Evolutionary conservation across 2,888 invertebrate species (phyloP), one percentile per base, ranked within the genome.

Genomic region (Tiliacea aurago): DNA sequence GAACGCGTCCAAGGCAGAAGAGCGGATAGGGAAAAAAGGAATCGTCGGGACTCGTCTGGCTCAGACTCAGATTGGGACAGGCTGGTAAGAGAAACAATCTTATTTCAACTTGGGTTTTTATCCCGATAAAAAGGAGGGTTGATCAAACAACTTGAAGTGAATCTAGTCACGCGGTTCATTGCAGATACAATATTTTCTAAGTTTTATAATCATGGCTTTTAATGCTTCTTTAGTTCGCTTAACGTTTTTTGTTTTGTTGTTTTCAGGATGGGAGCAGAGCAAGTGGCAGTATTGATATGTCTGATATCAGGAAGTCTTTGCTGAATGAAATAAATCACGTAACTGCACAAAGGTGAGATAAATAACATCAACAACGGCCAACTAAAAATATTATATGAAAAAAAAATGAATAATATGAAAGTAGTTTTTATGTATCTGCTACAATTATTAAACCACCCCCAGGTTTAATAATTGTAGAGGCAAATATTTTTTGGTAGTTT

Each of bases 51-150:
- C 75, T 97, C 97, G 0, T 97, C 97, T 28, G 98, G 98, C 7
- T 98, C 98, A 0, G 98, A 98, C 83, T 98, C 98, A 0, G 98
- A 98, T 91, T 97, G 98, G 96, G 98, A 98, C 78, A 97, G 90
- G 97, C 97, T 95, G 94, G 95, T 95, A 84, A 49, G 58, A 47
- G 9, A 62, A 28, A 61, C 4, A 1, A 37, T 37, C 37, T 37
- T 37, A 37, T 37, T 37, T 37, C 0, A 37, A 37, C 37, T 37
- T 37, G 37, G 37, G 37, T 37, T 37, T 37, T 28, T 28, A 28
- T 28, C 3, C 28, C 1, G 28, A 28, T 28, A 37, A 51, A 4
- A 20, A 51, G 10, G 49, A 51, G 20, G 49, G 49, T 51, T n/a
- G 20, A 10, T 47, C 47, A 47, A 47, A 47, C 18, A 47, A 47